A percentile compares a stretch with the other conserved stretches of the same genome.
These are phyloP conservation scores for Epizoanthus stellaris DNA, from an alignment of 92 coral and sea anemone genomes.

Conservation along the genomic window DNA sequence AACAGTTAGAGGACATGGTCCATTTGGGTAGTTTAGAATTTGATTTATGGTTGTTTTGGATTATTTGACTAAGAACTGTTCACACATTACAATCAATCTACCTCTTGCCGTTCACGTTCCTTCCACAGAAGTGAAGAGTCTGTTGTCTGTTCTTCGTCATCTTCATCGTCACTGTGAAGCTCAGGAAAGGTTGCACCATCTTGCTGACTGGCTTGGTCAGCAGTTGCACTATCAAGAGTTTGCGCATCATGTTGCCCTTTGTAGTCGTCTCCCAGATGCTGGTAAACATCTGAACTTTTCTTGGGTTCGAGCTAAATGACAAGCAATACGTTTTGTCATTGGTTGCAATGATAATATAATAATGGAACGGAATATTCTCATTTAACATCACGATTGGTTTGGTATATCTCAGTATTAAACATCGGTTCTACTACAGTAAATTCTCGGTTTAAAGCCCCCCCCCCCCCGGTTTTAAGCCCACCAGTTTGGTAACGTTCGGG, in stretches of 20 bases:
- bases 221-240: constrained; percentile 96
- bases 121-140: constrained; percentile 57
- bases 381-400: no score
- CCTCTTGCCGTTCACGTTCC: constrained; percentile 71
- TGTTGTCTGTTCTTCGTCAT: constrained; percentile 77
- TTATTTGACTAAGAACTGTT: background rate
- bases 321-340: background rate
- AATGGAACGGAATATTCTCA: no score
- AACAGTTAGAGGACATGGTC: no score
- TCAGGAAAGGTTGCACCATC: constrained; percentile 79
- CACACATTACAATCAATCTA: constrained; percentile 13
- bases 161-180: constrained; percentile 58
- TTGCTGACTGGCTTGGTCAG: constrained; percentile 90
- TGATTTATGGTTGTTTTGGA: background rate
- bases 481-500: no score
- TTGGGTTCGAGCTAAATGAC: constrained; percentile 54
- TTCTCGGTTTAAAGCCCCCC: no score
- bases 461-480: no score
- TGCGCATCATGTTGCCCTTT: constrained; percentile 81
- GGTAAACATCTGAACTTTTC: constrained; percentile 78
- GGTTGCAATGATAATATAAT: no score
- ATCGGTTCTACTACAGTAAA: no score
- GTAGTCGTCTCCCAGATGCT: constrained; percentile 83
- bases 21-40: no score
- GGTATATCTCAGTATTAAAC: no score